Evolutionary conservation across 2,113 vertebrate genomes (phyloP), one percentile per base, ranked within the genome.

Genomic region (Myxocyprinus asiaticus): DNA sequence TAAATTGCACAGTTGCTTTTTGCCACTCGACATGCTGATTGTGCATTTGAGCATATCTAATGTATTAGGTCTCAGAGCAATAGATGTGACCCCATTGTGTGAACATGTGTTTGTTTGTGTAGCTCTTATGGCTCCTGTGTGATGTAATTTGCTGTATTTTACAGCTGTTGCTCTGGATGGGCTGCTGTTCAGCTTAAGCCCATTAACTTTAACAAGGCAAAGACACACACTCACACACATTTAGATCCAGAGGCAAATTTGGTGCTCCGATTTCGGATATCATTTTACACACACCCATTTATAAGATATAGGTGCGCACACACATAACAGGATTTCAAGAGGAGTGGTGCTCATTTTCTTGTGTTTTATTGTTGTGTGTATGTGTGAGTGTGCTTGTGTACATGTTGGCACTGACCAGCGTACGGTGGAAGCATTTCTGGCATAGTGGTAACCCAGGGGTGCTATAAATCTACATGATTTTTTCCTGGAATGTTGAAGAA

Each of bases 331-430:
- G 42, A 70, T 14, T 71, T 3, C 9, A 9, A 10, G 50, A 10
- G 9, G 50, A 58, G 55, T 58, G 7, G 6, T 48, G 22, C 11
- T 55, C 11, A 55, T 55, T 55, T 3, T 69, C 50, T 58, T 81
- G 50, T 63, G 47, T 78, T 68, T 81, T 50, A 74, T 51, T 80
- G 73, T 50, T 77, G 48, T 81, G 76, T 74, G 50, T 67, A 79
- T 81, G 59, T 80, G 62, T 79, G 75, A 79, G 82, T 71, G 47
- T 53, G 81, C 47, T 81, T 84, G 51, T 89, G 84, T 88, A 78
- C 66, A 71, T 7, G 33, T 47, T 62, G 73, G 67, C 67, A 73
- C 43, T 73, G 73, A 48, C 73, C 48, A 59, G 33, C 6, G 3
- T 51, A 48, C 15, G 61, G 33, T 77, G 73, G 78, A 80, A 83